Percentiles rank a stretch among this genome's conserved stretches.
Conservation (phyloP, 92 coral and sea anemone species). For the Palythoa grandiflora region DNA sequence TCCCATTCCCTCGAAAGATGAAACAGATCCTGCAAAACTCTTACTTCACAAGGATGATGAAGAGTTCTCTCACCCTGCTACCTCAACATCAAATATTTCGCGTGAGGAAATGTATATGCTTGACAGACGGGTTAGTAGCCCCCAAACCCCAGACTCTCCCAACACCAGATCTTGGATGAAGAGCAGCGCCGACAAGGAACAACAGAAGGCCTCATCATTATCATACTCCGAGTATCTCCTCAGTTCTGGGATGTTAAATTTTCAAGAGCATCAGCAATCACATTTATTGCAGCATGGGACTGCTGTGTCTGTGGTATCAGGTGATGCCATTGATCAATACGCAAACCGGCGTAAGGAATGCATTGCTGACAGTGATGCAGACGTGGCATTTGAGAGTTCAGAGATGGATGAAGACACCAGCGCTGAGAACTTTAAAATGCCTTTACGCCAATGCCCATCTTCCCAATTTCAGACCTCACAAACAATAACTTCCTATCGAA, state of each 20-base stretch:
- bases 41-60: neutral
- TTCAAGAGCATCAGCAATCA: neutral
- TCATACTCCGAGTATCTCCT: neutral
- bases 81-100: neutral
- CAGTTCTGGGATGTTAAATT: neutral
- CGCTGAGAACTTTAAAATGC: neutral
- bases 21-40: neutral
- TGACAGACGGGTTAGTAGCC: neutral
- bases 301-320: neutral
- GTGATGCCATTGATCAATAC: neutral
- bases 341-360: neutral
- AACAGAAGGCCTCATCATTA: neutral
- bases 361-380: slow-evolving; percentile 2
- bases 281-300: slow-evolving; percentile 10
- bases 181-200: neutral
- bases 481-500: neutral
- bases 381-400: neutral
- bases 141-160: neutral
- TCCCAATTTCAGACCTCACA: neutral
- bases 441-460: neutral
- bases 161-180: neutral
- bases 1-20: neutral
- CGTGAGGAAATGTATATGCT: neutral
- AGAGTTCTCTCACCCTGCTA: neutral
- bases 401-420: neutral